Conservation (phyloP, 1,140 invertebrate genomes). For the Cepaea nemoralis region DNA sequence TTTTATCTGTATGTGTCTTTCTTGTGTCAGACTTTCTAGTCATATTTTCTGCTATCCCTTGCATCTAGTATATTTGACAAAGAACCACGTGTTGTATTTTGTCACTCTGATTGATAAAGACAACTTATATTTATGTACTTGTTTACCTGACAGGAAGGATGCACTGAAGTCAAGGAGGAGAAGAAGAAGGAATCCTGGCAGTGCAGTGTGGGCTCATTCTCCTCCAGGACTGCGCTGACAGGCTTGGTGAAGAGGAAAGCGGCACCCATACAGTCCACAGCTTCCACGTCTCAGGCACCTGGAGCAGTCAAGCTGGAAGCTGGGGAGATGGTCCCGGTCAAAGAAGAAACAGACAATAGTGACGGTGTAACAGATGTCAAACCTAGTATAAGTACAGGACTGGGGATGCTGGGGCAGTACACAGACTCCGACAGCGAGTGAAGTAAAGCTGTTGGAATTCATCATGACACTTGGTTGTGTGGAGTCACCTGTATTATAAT, state of each 20-base stretch:
- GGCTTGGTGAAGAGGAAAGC: constrained; percentile 5
- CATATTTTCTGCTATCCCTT: too few species aligned
- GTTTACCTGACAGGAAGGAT: neutral
- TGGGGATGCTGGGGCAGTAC: neutral
- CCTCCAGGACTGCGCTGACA: neutral
- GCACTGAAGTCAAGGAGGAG: neutral
- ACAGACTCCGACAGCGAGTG: neutral
- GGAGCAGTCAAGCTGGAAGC: neutral
- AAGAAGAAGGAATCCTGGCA: constrained; percentile 21
- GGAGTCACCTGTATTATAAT: too few species aligned
- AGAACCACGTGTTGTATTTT: too few species aligned
- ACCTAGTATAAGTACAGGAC: neutral
- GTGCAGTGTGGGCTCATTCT: constrained; percentile 20
- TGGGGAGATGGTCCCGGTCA: neutral
- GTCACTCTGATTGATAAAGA: too few species aligned
- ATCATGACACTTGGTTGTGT: too few species aligned
- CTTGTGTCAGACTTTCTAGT: too few species aligned
- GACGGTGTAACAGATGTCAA: neutral
- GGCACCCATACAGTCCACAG: neutral
- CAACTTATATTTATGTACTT: too few species aligned
- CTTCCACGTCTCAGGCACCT: neutral
- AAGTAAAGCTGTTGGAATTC: too few species aligned
- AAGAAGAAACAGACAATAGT: neutral
- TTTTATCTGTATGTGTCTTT: too few species aligned
- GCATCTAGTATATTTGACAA: too few species aligned